Evolutionary conservation across 2,888 invertebrate species (phyloP).

Genomic region (Oeneis ivallda): DNA sequence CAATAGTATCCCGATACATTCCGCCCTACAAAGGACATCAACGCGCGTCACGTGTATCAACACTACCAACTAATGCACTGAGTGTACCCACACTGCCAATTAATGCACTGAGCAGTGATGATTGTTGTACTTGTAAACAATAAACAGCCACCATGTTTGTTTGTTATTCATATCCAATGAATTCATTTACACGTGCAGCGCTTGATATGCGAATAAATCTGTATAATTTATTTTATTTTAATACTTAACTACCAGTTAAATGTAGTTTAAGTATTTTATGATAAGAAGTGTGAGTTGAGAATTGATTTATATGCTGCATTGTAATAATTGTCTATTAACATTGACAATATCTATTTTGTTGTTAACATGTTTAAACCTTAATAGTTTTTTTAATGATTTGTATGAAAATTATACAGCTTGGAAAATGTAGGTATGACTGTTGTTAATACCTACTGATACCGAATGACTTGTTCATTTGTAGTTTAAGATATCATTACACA

Average conservation of each 20-base stretch:
- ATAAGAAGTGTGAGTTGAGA: conserved; percentile 19
- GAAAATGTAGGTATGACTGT: neutral
- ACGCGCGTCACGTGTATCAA: neutral
- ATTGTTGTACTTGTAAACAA: neutral
- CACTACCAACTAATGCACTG: neutral
- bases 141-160: conserved; percentile 17
- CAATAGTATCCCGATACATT: neutral
- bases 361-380: neutral
- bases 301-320: conserved; percentile 8
- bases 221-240: conserved; percentile 24
- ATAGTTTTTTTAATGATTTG: neutral
- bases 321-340: neutral
- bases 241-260: conserved; percentile 12
- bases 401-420: neutral
- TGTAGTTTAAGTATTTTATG: conserved; percentile 10
- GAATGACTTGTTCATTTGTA: neutral
- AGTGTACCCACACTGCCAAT: neutral
- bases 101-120: neutral
- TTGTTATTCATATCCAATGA: conserved; percentile 20
- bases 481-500: too few species aligned
- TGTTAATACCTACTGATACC: neutral
- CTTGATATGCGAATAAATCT: conserved; percentile 23
- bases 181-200: conserved; percentile 23
- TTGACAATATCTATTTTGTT: neutral
- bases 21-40: conserved; percentile 11